Percentiles rank a stretch among this genome's conserved stretches.
Evolutionary conservation across 2,113 vertebrate species (phyloP).

Genomic region (Odontesthes bonariensis): DNA sequence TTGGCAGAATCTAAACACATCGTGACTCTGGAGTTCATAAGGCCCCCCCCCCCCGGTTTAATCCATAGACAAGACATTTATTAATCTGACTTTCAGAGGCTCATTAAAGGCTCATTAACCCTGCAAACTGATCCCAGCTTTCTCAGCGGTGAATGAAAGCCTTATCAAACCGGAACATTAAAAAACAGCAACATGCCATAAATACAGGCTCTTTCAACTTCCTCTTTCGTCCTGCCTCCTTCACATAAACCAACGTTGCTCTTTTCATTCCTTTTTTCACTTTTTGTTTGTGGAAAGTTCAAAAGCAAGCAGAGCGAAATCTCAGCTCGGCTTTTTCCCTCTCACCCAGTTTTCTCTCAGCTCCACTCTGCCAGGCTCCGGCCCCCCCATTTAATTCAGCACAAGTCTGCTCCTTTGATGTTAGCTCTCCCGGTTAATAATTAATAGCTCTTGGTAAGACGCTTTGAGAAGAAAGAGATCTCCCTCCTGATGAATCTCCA

Average conservation of each 20-base stretch:
- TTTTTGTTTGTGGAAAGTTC: slow-evolving; percentile 55
- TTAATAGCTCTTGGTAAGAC: slow-evolving; percentile 80
- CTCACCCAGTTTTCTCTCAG: slow-evolving; percentile 70
- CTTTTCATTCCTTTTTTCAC: slow-evolving; percentile 19
- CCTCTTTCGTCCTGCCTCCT: slow-evolving; percentile 35
- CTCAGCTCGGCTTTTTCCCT: slow-evolving; percentile 61
- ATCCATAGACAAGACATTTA: slow-evolving; percentile 47
- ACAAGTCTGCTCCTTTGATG: slow-evolving; percentile 82
- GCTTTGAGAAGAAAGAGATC: slow-evolving; percentile 76
- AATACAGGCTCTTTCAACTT: slow-evolving; percentile 19
- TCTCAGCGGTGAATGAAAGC: slow-evolving; percentile 24
- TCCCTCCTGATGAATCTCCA: slow-evolving; percentile 77
- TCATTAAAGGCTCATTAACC: slow-evolving; percentile 60
- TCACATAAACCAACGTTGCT: slow-evolving; percentile 47
- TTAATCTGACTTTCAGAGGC: slow-evolving; percentile 52
- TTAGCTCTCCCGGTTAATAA: slow-evolving; percentile 81
- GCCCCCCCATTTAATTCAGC: slow-evolving; percentile 71
- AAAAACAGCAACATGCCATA: neutral
- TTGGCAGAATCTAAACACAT: slow-evolving; percentile 22
- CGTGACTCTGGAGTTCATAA: slow-evolving; percentile 2
- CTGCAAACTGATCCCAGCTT: slow-evolving; percentile 46
- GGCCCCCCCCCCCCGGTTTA: slow-evolving; percentile 18
- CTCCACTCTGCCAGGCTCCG: slow-evolving; percentile 60
- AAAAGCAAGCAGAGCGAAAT: slow-evolving; percentile 48
- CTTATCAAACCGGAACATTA: slow-evolving; percentile 28